These are phyloP conservation scores for Pollenia angustigena DNA, from an alignment of 2,888 invertebrate genomes.

Conservation along the genomic window DNA sequence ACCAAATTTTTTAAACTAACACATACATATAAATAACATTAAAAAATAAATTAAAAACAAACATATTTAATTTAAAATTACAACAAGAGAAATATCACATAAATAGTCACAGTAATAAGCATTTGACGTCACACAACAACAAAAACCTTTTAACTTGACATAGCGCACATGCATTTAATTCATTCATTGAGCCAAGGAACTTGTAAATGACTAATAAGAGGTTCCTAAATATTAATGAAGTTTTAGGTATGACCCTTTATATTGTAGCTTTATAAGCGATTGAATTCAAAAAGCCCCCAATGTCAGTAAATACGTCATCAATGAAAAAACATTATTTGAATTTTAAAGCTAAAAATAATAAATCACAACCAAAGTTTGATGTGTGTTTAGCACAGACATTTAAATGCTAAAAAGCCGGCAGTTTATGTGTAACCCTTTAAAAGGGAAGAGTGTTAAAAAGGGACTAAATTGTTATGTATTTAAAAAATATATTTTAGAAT, in stretches of 20 bases:
- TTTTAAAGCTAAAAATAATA: slow-evolving; percentile 21
- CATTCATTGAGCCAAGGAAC: slow-evolving; percentile 20
- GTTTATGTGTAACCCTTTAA: slow-evolving; percentile 31
- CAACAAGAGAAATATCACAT: slow-evolving; percentile 11
- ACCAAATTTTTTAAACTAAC: not conserved
- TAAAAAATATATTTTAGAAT: not conserved
- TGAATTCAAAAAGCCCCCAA: slow-evolving; percentile 66
- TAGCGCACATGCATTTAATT: not conserved
- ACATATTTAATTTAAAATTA: slow-evolving; percentile 47
- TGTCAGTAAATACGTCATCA: slow-evolving; percentile 68
- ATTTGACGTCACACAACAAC: slow-evolving; percentile 21
- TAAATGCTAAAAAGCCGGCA: slow-evolving; percentile 12
- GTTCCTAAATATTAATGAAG: not conserved
- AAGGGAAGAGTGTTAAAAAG: not conserved
- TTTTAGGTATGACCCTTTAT: slow-evolving; percentile 37
- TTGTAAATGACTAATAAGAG: slow-evolving; percentile 28
- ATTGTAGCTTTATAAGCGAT: not conserved
- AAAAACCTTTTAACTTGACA: slow-evolving; percentile 15
- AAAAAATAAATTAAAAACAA: not conserved
- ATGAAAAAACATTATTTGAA: slow-evolving; percentile 14
- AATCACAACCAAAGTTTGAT: slow-evolving; percentile 3
- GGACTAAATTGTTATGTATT: not conserved
- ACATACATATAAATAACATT: not conserved
- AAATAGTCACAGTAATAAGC: not conserved
- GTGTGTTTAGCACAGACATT: slow-evolving; percentile 9